A percentile compares a stretch with the other conserved stretches of the same genome.
These are phyloP conservation scores for Himalopsyche anomala DNA, from an alignment of 2,888 invertebrate genomes.

Conservation along the genomic window DNA sequence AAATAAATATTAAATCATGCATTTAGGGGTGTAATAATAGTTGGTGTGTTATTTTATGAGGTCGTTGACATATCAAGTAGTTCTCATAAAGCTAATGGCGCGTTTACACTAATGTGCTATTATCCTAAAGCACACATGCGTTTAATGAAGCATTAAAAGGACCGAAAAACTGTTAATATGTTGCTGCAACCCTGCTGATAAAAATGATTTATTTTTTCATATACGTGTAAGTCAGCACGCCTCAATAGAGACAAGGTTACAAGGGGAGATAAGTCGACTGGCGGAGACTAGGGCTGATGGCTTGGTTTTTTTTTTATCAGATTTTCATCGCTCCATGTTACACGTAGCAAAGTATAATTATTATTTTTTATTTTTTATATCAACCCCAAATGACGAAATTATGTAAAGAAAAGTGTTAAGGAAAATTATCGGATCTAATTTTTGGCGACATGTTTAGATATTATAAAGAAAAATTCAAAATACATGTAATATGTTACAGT, in stretches of 20 bases:
- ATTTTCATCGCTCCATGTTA: not conserved
- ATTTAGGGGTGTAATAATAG: too few relatives aligned
- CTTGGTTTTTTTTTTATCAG: not conserved
- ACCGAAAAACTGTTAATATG: constrained; percentile 30
- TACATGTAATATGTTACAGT: too few relatives aligned
- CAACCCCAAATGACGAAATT: too few relatives aligned
- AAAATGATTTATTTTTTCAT: constrained; percentile 24
- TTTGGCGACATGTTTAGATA: too few relatives aligned
- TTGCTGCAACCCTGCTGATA: constrained; percentile 14
- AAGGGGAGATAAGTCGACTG: not conserved
- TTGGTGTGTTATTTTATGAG: too few relatives aligned
- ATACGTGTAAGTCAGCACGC: not conserved
- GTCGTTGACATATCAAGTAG: not conserved
- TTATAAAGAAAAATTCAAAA: too few relatives aligned
- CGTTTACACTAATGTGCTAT: not conserved
- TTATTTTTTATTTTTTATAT: not conserved
- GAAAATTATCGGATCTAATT: too few relatives aligned
- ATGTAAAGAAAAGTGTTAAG: too few relatives aligned
- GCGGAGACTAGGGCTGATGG: not conserved
- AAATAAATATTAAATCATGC: too few relatives aligned
- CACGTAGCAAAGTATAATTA: not conserved
- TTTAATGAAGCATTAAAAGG: constrained; percentile 7
- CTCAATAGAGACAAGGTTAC: not conserved
- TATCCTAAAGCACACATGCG: constrained; percentile 10
- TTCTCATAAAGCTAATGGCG: not conserved